phyloP scores from a whole-genome alignment of 2,113 vertebrate species.

The Triplophysa rosa region DNA sequence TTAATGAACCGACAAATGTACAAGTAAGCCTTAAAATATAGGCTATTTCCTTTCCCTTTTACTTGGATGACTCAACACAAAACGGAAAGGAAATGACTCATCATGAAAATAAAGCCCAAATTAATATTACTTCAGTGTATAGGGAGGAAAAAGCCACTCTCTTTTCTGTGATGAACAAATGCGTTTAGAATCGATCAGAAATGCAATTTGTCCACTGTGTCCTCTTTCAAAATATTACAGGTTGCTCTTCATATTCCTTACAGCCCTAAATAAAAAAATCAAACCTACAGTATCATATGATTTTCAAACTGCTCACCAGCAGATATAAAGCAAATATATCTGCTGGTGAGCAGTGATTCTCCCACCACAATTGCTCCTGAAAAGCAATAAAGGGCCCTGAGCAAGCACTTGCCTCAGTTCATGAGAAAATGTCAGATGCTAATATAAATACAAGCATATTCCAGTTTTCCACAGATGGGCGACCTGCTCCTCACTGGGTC shows the following conservation, averaged over 20 bases:
- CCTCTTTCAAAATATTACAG: not conserved
- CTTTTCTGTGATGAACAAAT: not conserved
- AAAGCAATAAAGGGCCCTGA: not conserved
- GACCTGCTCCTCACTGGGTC: not conserved
- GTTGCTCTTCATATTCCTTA: too few species aligned
- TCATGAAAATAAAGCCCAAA: too few species aligned
- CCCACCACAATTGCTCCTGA: not conserved
- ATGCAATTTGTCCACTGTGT: not conserved
- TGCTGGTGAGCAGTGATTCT: too few species aligned
- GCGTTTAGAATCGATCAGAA: not conserved
- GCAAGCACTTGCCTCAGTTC: not conserved
- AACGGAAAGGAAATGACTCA: too few species aligned
- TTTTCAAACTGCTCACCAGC: not conserved
- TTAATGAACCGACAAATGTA: not conserved
- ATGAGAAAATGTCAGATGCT: not conserved
- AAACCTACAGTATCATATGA: not conserved
- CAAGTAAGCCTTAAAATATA: not conserved
- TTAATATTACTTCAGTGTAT: not conserved
- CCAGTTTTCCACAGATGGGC: not conserved
- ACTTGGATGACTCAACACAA: too few species aligned
- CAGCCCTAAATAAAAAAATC: too few species aligned
- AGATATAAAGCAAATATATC: not conserved
- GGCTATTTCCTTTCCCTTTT: not conserved
- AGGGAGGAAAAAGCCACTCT: not conserved
- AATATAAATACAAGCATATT: not conserved